phyloP scores from a whole-genome alignment of 2,113 vertebrate species.

The Fulica atra region DNA sequence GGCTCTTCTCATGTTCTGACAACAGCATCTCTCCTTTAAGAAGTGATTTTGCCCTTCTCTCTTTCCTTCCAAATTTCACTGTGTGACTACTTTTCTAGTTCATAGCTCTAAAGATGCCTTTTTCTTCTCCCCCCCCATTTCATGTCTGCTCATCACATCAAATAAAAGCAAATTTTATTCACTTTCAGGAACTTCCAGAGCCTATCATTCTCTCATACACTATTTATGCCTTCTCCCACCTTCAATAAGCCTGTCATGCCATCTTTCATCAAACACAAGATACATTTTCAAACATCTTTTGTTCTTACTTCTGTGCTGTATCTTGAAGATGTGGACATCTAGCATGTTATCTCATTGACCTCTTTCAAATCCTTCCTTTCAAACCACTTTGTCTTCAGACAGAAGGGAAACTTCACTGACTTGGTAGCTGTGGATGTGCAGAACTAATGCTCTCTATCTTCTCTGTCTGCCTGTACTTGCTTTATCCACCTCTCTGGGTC shows the following conservation, averaged over 20 bases:
- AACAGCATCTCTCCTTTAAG: neutral
- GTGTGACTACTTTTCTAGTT: neutral
- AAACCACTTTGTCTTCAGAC: neutral
- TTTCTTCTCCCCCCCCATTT: neutral
- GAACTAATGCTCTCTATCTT: neutral
- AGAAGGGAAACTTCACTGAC: neutral
- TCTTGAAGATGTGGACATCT: neutral
- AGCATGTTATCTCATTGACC: neutral
- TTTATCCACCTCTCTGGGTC: neutral
- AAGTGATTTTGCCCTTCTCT: neutral
- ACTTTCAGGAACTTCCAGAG: conserved; percentile 10
- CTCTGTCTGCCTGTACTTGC: neutral
- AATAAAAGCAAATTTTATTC: conserved; percentile 44
- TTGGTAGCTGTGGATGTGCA: neutral
- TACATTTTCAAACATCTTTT: conserved; percentile 25
- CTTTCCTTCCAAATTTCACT: neutral
- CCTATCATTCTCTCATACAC: conserved; percentile 7
- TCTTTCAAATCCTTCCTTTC: neutral
- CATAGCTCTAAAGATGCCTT: neutral
- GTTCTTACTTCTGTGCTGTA: neutral
- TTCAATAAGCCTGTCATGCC: neutral
- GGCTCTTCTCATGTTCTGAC: neutral
- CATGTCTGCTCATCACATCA: neutral
- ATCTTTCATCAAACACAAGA: conserved; percentile 27
- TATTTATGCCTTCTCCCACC: conserved; percentile 34